Evolutionary conservation across 1,140 invertebrate species (phyloP), one percentile per base, ranked within the genome.

Genomic region (Drosophila novamexicana): DNA sequence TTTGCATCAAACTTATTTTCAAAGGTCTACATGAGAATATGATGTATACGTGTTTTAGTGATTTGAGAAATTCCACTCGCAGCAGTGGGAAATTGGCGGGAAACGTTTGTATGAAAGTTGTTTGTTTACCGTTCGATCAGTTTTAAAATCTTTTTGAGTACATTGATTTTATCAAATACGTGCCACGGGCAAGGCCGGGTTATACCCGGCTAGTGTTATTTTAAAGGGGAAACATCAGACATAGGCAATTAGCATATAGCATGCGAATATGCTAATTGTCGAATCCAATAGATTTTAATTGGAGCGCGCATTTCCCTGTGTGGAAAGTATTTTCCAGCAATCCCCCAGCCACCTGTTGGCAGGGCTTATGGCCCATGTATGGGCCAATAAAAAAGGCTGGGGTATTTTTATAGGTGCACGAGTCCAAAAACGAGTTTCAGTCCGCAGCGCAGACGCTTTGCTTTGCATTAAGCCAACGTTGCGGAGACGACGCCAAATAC

Each of bases 401-500:
- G 22, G 22, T 22, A 22, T 29, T 29, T 29, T 3, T 22, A 22
- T 22, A 22, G 22, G 1, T 37, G 57, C 50, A 37, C 10, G 53
- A 16, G 58, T 44, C 16, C 12, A 39, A 45, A 67, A 74, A 74
- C 50, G 29, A 56, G 71, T 68, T 74, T 68, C 12, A 16, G 29
- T 12, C 42, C 57, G n/a, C 16, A 34, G 45, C 16, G n/a, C 42
- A 42, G 39, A 67, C 34, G 49, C 8, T 42, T 74, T 74, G 49
- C 8, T 42, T 74, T 74, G 50, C 65, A 42, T 59, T 44, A 57
- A 71, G 50, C 53, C 29, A 61, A 71, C 9, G 37, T 34, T 44
- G 32, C 14, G 47, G 59, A 49, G 58, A 68, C 64, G 81, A 49
- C 77, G 81, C 68, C 81, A 70, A 74, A 66, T 69, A 62, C 73